phyloP scores from a whole-genome alignment of 2,113 vertebrate species.

The Brachyistius frenatus region DNA sequence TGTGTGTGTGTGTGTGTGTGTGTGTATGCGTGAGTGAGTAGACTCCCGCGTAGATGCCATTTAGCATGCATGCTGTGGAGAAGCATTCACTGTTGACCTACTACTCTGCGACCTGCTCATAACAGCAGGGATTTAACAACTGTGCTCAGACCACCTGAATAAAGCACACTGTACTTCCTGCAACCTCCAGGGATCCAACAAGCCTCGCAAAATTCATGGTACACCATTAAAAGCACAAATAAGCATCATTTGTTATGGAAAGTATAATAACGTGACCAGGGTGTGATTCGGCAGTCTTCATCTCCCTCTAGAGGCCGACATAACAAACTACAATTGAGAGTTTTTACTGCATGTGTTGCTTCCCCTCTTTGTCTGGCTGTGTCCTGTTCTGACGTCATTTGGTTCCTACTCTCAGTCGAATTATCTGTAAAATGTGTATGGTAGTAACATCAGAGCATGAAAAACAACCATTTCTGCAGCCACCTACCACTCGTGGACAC shows the following conservation, averaged over 20 bases:
- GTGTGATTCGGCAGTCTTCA: conserved; percentile 49
- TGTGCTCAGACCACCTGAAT: background rate
- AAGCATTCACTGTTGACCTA: conserved; percentile 23
- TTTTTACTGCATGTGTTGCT: background rate
- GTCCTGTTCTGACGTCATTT: background rate
- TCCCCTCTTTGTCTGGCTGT: background rate
- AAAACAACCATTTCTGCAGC: background rate
- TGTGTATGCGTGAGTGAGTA: conserved; percentile 6
- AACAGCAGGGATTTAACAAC: conserved; percentile 24
- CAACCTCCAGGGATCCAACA: background rate
- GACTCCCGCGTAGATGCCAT: conserved; percentile 45
- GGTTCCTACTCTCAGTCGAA: background rate
- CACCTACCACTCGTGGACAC: too few species aligned
- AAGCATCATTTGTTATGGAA: background rate
- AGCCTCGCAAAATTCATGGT: background rate
- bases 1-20: conserved; percentile 10
- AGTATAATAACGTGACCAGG: background rate
- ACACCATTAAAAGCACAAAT: conserved; percentile 2
- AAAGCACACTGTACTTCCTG: background rate
- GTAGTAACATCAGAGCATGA: background rate
- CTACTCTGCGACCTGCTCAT: conserved; percentile 21
- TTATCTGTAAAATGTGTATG: conserved; percentile 4
- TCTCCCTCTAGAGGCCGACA: conserved; percentile 72
- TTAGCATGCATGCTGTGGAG: conserved; percentile 34
- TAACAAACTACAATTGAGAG: background rate